These are phyloP conservation scores for Rotaria macrura DNA, from an alignment of 2,888 invertebrate genomes.

Conservation along the genomic window DNA sequence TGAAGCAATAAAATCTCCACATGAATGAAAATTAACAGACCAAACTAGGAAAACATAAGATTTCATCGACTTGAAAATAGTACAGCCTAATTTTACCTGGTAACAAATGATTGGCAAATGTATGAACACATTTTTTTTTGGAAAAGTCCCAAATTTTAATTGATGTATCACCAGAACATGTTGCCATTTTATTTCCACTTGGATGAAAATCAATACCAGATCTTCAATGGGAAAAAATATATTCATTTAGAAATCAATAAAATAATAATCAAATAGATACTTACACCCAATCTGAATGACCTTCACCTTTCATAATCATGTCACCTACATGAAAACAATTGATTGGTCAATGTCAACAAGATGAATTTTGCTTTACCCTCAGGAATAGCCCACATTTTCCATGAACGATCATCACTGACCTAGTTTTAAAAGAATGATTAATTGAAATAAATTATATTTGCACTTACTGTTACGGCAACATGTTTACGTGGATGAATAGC, in stretches of 20 bases:
- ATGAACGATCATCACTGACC: slow-evolving; percentile 47
- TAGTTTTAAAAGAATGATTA: not conserved
- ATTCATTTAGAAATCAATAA: too few species aligned
- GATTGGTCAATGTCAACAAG: not conserved
- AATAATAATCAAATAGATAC: not conserved
- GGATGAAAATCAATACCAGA: slow-evolving; percentile 49
- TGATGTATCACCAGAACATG: slow-evolving; percentile 49
- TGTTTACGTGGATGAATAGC: slow-evolving; percentile 48
- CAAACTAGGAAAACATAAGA: slow-evolving; percentile 40
- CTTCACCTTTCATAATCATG: slow-evolving; percentile 49
- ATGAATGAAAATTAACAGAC: slow-evolving; percentile 48
- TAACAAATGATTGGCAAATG: slow-evolving; percentile 48
- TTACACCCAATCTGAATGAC: slow-evolving; percentile 49
- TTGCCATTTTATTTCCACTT: slow-evolving; percentile 46
- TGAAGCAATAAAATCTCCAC: slow-evolving; percentile 49
- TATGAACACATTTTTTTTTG: slow-evolving; percentile 47
- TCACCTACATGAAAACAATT: slow-evolving; percentile 36
- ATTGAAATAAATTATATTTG: not conserved
- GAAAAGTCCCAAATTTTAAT: slow-evolving; percentile 50
- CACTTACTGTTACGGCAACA: slow-evolving; percentile 44
- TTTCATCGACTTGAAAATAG: not conserved
- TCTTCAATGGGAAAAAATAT: not conserved
- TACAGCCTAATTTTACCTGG: slow-evolving; percentile 39
- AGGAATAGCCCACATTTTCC: slow-evolving; percentile 50
- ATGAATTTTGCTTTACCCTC: slow-evolving; percentile 37